Evolutionary conservation across 2,113 vertebrate genomes (phyloP), one percentile per base, ranked within the genome.

Genomic region (Laticauda colubrina): DNA sequence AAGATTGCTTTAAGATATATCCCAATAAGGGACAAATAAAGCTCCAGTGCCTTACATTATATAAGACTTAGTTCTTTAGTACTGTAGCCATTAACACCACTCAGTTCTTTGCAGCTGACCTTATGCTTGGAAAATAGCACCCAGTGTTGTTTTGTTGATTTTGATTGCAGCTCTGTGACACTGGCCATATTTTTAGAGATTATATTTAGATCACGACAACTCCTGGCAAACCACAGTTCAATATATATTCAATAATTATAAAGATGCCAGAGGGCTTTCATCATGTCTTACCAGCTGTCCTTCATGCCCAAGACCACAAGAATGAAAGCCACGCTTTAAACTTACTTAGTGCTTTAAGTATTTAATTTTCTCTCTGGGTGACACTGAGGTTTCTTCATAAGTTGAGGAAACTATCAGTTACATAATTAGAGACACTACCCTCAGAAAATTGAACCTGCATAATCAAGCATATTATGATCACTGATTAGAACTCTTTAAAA

Each of bases 361-460:
- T 95, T 96, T 96, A 81, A 89, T 95, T 96, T 97, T 95, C 95
- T 96, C 94, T 91, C 75, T 39, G 96, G 90, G 96, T 96, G 96
- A 97, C 93, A 95, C 4, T 93, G 94, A 94, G 94, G 88, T 64
- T 91, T 89, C 93, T 94, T 92, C 94, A 90, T 94, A 95, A 94
- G 55, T 95, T 93, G 88, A 96, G 93, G 96, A 97, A 96, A 96
- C n/a, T 91, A 95, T 87, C 91, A 93, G 95, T 95, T 96, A 93
- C 93, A 61, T 61, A 85, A 95, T 95, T 95, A 95, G 93, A 97
- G 96, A 96, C 90, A 93, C 92, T 91, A 92, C 29, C 92, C 57
- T 91, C 92, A 85, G 94, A 96, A 96, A 95, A 93, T 81, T 85
- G 85, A 96, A 95, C 94, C 94, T 94, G 86, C 90, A 94, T 94